Conservation (phyloP, 2,113 vertebrate species). For the Burhinus bistriatus region DNA sequence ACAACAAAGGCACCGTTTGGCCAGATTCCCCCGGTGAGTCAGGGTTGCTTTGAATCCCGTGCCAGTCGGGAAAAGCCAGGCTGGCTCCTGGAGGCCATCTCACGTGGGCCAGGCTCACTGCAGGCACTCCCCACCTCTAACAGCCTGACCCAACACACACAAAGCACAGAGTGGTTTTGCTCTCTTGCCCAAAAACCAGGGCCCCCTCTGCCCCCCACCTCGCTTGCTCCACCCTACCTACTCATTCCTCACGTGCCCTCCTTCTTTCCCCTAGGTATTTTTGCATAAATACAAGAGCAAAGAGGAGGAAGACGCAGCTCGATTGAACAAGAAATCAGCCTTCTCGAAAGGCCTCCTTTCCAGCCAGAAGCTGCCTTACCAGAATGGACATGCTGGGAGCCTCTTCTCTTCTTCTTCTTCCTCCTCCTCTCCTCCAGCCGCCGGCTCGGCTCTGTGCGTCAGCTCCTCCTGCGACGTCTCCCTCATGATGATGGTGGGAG, state of each 20-base stretch:
- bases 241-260: neutral
- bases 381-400: constrained; percentile 43
- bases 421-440: neutral
- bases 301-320: constrained; percentile 32
- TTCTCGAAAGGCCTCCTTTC: constrained; percentile 57
- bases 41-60: neutral
- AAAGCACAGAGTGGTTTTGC: neutral
- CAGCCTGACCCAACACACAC: neutral
- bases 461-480: constrained; percentile 70
- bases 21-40: neutral
- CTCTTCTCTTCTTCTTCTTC: constrained; percentile 11
- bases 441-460: constrained; percentile 59
- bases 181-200: too few species aligned
- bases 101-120: neutral
- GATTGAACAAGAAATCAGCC: constrained; percentile 44
- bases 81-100: neutral
- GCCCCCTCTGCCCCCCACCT: neutral
- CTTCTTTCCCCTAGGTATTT: constrained; percentile 72
- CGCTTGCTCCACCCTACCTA: neutral
- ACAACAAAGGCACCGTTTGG: neutral
- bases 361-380: constrained; percentile 57
- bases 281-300: constrained; percentile 74
- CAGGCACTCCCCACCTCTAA: neutral
- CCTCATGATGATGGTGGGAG: constrained; percentile 54
- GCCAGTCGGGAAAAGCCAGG: neutral